phyloP scores from a whole-genome alignment of 2,888 invertebrate genomes.

The Schizaphis graminum region DNA sequence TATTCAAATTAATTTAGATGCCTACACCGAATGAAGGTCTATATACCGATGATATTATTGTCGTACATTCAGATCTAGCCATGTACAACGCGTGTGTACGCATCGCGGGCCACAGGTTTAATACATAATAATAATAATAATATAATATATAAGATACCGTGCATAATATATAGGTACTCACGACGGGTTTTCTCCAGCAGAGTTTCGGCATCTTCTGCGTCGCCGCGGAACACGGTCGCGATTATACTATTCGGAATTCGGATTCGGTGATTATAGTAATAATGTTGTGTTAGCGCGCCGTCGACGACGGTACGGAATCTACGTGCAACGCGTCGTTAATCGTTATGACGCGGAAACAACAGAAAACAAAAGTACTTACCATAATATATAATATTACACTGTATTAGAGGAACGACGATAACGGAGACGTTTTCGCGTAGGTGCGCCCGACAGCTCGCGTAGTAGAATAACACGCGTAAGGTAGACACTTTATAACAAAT shows the following conservation, averaged over 20 bases:
- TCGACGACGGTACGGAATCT: too few relatives aligned
- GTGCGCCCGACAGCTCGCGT: background rate
- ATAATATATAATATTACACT: background rate
- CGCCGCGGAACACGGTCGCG: background rate
- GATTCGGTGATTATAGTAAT: background rate
- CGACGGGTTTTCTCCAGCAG: constrained; percentile 48
- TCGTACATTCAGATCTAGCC: background rate
- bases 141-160: background rate
- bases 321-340: background rate
- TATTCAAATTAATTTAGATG: background rate
- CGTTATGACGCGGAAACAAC: background rate
- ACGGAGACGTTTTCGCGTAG: background rate
- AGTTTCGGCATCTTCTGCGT: constrained; percentile 23
- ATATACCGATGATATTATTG: background rate
- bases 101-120: background rate
- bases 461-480: background rate
- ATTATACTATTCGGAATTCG: background rate
- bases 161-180: constrained; percentile 17
- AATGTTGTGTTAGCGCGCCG: background rate
- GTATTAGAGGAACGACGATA: background rate
- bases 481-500: background rate
- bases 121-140: background rate
- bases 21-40: background rate
- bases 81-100: too few relatives aligned
- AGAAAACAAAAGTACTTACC: background rate